Evolutionary conservation across 2,797 vertebrate species (phyloP).

Genomic region (Gobio occitaniae): DNA sequence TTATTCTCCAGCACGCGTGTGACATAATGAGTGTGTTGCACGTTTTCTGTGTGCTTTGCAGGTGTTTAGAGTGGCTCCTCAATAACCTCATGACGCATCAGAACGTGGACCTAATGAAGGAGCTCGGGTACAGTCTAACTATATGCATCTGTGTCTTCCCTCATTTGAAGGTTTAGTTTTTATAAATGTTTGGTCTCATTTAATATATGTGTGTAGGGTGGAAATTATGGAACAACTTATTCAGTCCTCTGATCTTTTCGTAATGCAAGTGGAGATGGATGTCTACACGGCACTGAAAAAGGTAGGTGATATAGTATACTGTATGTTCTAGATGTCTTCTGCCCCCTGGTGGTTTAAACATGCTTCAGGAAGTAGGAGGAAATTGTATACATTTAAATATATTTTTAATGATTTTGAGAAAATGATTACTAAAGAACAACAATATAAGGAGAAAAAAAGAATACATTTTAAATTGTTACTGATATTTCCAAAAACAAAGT

Average conservation of each 20-base stretch:
- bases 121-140: conserved; percentile 85
- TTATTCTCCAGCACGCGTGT: neutral
- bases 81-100: conserved; percentile 99
- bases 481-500: neutral
- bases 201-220: conserved; percentile 74
- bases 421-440: neutral
- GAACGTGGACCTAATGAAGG: conserved; percentile 94
- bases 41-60: conserved; percentile 66
- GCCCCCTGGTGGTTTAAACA: neutral
- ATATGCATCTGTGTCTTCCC: neutral
- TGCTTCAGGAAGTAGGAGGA: neutral
- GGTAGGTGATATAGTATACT: conserved; percentile 71
- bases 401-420: neutral
- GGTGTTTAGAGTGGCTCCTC: conserved; percentile 97
- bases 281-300: conserved; percentile 98
- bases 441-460: neutral
- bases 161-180: neutral
- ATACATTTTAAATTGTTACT: neutral
- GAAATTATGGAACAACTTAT: conserved; percentile 93
- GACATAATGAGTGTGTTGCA: neutral
- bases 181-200: neutral
- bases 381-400: neutral
- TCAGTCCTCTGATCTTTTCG: conserved; percentile 93
- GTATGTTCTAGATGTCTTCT: neutral
- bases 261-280: conserved; percentile 99